Base-by-base conservation (phyloP, 1,140 invertebrate species). In the Drosophila orosa region DNA sequence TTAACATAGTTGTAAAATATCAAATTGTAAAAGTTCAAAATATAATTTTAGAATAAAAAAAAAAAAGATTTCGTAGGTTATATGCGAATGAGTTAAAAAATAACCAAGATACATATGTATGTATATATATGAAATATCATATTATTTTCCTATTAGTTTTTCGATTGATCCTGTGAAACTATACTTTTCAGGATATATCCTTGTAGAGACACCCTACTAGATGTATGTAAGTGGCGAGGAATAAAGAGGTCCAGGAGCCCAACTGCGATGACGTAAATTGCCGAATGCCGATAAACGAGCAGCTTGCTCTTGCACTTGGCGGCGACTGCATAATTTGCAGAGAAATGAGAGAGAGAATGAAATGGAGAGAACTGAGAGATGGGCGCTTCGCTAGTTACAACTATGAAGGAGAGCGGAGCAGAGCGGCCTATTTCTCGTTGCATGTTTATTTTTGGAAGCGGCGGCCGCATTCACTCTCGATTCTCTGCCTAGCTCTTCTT, bases 401-500 rank as follows among this genome's bases (percentile, higher is more conserved):
- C 63, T 55, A 63, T 44, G 57, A 75, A 27, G 40, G 40, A 61
- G 65, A 42, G 71, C 50, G 24, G 60, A 63, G 40, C 56, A 69
- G 66, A 55, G 69, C 83, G 84, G 76, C 84, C 84, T 83, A 87
- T 83, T 87, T 87, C 74, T 76, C 84, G 68, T 61, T 74, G 76
- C 76, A 83, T 83, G 79, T 87, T 87, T 87, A 89, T 89, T 83
- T 87, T 80, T 77, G 79, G 79, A 54, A 73, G 58, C 45, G 27
- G 45, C 56, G 62, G 57, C 59, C 72, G 72, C 79, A 87, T 87
- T 82, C 83, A 87, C 83, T 87, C 79, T 87, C 76, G 74, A 66
- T 82, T 78, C 54, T 56, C 52, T 35, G 59, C 69, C 42, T 40
- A 40, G 56, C 56, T 40, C 61, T 59, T 56, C 40, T 37, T 78